A percentile compares a stretch with the other conserved stretches of the same genome.
These are phyloP conservation scores for Pionites leucogaster DNA, from an alignment of 2,113 vertebrate genomes.

Conservation along the genomic window DNA sequence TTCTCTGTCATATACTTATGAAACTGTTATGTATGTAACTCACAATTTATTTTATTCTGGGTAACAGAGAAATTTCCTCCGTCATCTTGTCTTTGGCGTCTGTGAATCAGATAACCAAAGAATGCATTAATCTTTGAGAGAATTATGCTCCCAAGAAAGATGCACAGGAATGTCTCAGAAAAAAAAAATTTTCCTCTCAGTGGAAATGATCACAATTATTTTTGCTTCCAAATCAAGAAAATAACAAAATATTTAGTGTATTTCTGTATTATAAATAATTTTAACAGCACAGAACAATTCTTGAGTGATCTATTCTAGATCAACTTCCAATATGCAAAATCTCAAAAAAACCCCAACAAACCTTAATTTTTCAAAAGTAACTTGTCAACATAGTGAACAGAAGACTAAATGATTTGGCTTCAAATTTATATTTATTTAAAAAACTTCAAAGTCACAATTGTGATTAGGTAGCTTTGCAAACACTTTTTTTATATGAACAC, in stretches of 20 bases:
- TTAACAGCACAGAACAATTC: not conserved
- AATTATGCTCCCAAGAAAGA: not conserved
- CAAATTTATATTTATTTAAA: not conserved
- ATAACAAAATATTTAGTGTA: not conserved
- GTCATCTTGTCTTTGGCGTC: not conserved
- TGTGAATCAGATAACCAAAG: not conserved
- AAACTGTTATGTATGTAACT: not conserved
- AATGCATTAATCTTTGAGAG: not conserved
- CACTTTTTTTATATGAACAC: not conserved
- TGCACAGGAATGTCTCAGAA: not conserved
- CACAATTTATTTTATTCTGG: not conserved
- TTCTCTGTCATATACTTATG: not conserved
- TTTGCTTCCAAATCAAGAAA: not conserved
- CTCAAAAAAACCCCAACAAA: not conserved
- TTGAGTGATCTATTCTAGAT: fast-evolving
- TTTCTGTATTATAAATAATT: not conserved
- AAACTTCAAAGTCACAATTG: not conserved
- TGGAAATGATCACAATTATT: not conserved
- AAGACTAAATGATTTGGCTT: not conserved
- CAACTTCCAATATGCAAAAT: not conserved
- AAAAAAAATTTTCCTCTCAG: not conserved
- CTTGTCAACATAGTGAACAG: fast-evolving
- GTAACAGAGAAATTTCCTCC: not conserved
- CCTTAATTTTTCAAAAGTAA: not conserved
- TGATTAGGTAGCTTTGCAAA: not conserved